phyloP scores from a whole-genome alignment of 2,888 invertebrate genomes.

The Caenorhabditis imperialis region DNA sequence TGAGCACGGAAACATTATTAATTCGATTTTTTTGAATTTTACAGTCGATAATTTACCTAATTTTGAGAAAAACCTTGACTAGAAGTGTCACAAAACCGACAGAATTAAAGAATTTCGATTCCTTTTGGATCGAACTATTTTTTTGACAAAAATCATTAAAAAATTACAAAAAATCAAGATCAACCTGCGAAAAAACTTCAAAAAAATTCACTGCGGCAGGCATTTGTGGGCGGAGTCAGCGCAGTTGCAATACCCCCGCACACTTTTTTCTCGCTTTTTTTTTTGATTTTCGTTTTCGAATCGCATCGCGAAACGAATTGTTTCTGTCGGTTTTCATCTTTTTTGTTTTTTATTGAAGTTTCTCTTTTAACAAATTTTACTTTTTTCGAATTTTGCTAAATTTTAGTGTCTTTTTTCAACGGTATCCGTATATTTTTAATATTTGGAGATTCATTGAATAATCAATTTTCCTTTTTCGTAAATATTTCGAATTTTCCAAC shows the following conservation, averaged over 20 bases:
- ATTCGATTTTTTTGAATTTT: background rate
- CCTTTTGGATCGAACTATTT: too few species aligned
- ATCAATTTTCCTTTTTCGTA: background rate
- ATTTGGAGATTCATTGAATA: background rate
- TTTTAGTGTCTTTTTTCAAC: too few species aligned
- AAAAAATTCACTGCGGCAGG: slow-evolving; percentile 20
- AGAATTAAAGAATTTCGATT: too few species aligned
- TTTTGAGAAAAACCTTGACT: background rate
- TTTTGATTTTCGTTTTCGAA: slow-evolving; percentile 10
- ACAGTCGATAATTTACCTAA: background rate
- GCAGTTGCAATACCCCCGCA: slow-evolving; percentile 21
- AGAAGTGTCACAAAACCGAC: too few species aligned
- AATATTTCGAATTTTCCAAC: background rate
- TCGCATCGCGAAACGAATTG: too few species aligned
- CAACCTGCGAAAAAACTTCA: too few species aligned
- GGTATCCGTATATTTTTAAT: too few species aligned
- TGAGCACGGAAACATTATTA: background rate
- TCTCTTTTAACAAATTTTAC: background rate
- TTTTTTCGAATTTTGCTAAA: background rate
- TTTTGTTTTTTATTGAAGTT: background rate
- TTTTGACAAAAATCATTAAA: background rate
- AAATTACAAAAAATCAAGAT: slow-evolving; percentile 10
- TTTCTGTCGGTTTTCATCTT: background rate
- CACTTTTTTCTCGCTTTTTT: slow-evolving; percentile 13
- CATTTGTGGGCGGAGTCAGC: slow-evolving; percentile 24